A percentile compares a stretch with the other conserved stretches of the same genome.
These are phyloP conservation scores for Tholera decimalis DNA, from an alignment of 2,888 invertebrate genomes.

Conservation along the genomic window DNA sequence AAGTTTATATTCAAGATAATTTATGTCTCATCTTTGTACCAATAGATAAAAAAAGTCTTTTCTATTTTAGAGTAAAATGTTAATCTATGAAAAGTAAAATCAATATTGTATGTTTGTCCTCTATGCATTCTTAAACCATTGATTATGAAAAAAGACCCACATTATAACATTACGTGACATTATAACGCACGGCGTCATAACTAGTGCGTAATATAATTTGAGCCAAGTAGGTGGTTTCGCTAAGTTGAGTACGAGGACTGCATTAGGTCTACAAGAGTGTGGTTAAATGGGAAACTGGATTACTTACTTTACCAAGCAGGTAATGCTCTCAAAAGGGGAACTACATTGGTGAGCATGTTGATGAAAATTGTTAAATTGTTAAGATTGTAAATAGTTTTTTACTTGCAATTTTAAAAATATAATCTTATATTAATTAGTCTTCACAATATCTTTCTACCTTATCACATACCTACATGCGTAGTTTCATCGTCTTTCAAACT, in stretches of 20 bases:
- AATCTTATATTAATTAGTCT: background rate
- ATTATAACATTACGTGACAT: no score
- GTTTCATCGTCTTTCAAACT: conserved; percentile 10
- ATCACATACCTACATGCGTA: background rate
- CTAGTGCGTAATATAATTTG: background rate
- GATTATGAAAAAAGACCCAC: no score
- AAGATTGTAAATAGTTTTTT: no score
- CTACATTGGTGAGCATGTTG: no score
- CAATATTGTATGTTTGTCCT: no score
- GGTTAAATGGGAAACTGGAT: background rate
- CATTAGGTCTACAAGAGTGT: background rate
- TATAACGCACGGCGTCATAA: no score
- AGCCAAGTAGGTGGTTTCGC: background rate
- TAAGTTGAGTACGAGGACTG: background rate
- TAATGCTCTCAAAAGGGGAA: background rate
- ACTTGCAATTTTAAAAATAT: background rate
- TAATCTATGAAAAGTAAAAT: no score
- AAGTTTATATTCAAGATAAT: conserved; percentile 26
- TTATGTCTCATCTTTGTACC: conserved; percentile 11
- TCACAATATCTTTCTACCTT: background rate
- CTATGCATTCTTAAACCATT: no score
- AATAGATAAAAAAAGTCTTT: background rate
- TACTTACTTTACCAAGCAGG: background rate
- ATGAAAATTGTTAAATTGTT: no score
- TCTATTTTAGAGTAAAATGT: background rate